These are phyloP conservation scores for Hylaea fasciaria DNA, from an alignment of 2,888 invertebrate species.

Conservation along the genomic window DNA sequence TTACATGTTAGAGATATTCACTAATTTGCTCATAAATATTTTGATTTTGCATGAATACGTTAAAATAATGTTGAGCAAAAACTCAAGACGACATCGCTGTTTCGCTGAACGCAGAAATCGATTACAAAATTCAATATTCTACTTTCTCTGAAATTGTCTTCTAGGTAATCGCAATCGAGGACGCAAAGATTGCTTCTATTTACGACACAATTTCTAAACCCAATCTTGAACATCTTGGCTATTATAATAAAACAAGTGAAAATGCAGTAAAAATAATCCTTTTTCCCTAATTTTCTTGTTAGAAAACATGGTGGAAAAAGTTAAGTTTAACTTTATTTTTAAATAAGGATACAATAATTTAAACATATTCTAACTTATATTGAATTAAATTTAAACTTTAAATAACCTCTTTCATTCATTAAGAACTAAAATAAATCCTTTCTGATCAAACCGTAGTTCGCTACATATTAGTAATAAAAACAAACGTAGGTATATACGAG, in stretches of 20 bases:
- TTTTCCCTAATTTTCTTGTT: constrained; percentile 59
- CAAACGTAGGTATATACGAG: too few relatives aligned
- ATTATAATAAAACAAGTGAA: constrained; percentile 56
- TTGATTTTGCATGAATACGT: constrained; percentile 34
- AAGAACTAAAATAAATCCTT: not conserved
- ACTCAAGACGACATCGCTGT: constrained; percentile 7
- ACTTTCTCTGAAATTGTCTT: constrained; percentile 56
- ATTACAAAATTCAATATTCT: constrained; percentile 35
- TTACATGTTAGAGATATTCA: not conserved
- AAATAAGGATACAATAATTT: constrained; percentile 29
- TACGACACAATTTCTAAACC: constrained; percentile 30
- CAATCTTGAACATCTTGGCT: constrained; percentile 10
- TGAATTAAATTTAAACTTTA: constrained; percentile 22
- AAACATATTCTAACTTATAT: constrained; percentile 29
- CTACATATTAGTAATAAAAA: too few relatives aligned
- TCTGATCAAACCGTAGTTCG: not conserved
- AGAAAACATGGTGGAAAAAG: constrained; percentile 57
- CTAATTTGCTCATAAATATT: constrained; percentile 18
- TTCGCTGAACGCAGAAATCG: constrained; percentile 29
- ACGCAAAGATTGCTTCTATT: constrained; percentile 58
- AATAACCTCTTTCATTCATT: constrained; percentile 38
- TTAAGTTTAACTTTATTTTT: constrained; percentile 38
- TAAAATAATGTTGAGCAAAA: constrained; percentile 25
- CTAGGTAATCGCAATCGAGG: constrained; percentile 64
- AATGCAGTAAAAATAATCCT: constrained; percentile 62